phyloP scores from a whole-genome alignment of 2,113 vertebrate genomes.

The Aegypius monachus region DNA sequence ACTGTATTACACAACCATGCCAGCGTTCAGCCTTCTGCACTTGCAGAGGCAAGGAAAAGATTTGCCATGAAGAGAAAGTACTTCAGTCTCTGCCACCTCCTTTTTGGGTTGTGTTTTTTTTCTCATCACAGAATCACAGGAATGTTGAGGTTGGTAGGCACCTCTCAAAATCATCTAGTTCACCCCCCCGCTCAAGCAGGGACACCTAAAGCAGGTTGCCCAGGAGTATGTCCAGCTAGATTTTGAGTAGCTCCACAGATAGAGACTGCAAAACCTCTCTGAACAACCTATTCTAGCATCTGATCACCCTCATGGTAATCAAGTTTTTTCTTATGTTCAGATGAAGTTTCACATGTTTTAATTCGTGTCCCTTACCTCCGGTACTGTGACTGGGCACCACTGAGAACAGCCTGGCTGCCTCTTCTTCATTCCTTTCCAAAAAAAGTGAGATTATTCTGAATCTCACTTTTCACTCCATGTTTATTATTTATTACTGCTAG shows the following conservation, averaged over 20 bases:
- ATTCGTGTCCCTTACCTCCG: not conserved
- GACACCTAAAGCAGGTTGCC: not conserved
- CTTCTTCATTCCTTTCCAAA: not conserved
- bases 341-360: not conserved
- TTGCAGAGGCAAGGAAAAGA: not conserved
- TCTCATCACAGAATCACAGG: not conserved
- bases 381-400: not conserved
- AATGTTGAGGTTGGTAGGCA: not conserved
- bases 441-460: not conserved
- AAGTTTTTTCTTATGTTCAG: not conserved
- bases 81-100: not conserved
- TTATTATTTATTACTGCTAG: not conserved
- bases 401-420: not conserved
- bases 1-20: not conserved
- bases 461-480: not conserved
- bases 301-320: not conserved
- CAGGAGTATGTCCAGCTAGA: not conserved
- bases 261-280: not conserved
- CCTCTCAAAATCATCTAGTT: not conserved
- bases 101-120: not conserved
- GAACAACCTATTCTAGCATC: not conserved
- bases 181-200: not conserved
- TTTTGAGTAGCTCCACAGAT: not conserved
- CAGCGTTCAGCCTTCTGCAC: not conserved
- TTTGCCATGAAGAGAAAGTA: not conserved